Percentiles rank a stretch among this genome's conserved stretches.
These are phyloP conservation scores for Trichonephila inaurata DNA, from an alignment of 1,140 invertebrate species.

Conservation along the genomic window DNA sequence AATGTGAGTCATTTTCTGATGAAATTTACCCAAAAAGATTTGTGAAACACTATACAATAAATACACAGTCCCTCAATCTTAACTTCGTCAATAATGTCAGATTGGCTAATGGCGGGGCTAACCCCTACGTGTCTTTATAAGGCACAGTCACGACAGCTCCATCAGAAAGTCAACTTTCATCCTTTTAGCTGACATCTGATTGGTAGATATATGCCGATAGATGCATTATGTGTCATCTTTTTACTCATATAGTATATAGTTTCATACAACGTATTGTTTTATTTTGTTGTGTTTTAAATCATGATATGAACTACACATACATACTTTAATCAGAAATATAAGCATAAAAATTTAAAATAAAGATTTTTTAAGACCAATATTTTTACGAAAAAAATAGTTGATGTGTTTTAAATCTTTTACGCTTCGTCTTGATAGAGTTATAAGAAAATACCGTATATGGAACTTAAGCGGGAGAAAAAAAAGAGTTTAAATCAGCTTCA, in stretches of 20 bases:
- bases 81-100: constrained; percentile 52
- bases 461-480: too few species aligned
- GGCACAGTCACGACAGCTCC: constrained; percentile 62
- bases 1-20: too few species aligned
- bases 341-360: background rate
- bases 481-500: too few species aligned
- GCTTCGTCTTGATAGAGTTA: too few species aligned
- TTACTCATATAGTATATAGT: background rate
- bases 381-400: background rate
- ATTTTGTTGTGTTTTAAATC: background rate
- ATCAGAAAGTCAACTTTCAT: constrained; percentile 68
- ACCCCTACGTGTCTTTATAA: constrained; percentile 37
- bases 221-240: background rate
- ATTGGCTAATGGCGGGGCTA: constrained; percentile 58
- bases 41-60: constrained; percentile 6
- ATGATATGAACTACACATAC: background rate
- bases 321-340: background rate
- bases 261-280: background rate
- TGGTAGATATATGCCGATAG: constrained; percentile 39
- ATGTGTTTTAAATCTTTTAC: background rate
- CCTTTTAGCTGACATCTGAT: constrained; percentile 42
- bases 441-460: too few species aligned
- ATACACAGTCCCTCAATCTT: constrained; percentile 40
- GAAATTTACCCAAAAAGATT: too few species aligned
- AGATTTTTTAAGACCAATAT: background rate